Evolutionary conservation across 2,113 vertebrate species (phyloP).

Genomic region (Cygnus buccinator): DNA sequence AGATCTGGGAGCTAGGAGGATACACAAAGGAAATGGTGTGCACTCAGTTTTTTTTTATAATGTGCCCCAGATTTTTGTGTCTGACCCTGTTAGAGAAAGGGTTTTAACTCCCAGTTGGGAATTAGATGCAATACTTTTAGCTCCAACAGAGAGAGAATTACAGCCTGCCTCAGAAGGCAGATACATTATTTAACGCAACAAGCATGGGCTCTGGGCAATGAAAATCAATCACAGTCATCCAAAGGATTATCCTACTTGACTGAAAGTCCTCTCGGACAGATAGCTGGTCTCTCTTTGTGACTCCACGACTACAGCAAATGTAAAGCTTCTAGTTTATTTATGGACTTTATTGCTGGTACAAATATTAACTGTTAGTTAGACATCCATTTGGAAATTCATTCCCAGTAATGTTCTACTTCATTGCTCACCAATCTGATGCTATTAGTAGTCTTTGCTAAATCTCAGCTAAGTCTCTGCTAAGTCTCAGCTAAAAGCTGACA

Average conservation of each 20-base stretch:
- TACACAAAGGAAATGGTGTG: background rate
- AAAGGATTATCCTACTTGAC: background rate
- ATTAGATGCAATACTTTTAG: background rate
- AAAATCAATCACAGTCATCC: conserved; percentile 4
- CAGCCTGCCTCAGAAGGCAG: background rate
- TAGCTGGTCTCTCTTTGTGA: background rate
- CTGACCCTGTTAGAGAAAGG: background rate
- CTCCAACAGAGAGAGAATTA: conserved; percentile 18
- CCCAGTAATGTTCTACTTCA: background rate
- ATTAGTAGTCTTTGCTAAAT: background rate
- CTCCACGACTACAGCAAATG: background rate
- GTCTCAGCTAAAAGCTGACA: background rate
- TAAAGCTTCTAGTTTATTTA: background rate
- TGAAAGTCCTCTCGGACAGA: conserved; percentile 18
- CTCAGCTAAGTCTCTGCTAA: background rate
- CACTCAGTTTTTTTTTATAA: background rate
- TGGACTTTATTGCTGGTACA: background rate
- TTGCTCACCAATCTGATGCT: background rate
- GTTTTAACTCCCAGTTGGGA: background rate
- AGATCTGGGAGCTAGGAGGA: background rate
- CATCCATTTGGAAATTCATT: background rate
- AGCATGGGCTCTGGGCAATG: background rate
- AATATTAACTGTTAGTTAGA: conserved; percentile 1
- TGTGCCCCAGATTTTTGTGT: background rate
- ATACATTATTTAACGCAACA: conserved; percentile 46